Percentiles rank a stretch among this genome's conserved stretches.
Evolutionary conservation across 2,797 vertebrate genomes (phyloP).

Genomic region (Corythornis leucogaster): DNA sequence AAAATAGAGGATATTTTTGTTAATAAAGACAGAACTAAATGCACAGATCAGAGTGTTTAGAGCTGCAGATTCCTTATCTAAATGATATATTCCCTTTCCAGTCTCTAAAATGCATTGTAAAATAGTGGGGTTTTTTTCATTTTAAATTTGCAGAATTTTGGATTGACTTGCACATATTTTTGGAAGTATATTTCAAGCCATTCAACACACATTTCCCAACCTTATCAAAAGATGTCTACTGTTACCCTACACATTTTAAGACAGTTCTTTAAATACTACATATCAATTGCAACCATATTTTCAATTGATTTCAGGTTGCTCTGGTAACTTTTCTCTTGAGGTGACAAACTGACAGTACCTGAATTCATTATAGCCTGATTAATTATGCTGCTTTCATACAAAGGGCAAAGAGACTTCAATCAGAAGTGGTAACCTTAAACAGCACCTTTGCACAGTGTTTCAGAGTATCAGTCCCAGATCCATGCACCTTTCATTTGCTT

Average conservation of each 20-base stretch:
- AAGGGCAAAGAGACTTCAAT: constrained; percentile 56
- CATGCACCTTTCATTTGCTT: neutral
- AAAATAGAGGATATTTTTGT: neutral
- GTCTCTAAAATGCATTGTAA: neutral
- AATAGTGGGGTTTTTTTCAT: neutral
- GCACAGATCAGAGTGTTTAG: neutral
- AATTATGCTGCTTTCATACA: constrained; percentile 68
- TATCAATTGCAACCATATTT: neutral
- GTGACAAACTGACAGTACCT: constrained; percentile 58
- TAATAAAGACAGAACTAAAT: neutral
- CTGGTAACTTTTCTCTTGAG: constrained; percentile 49
- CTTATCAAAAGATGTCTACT: neutral
- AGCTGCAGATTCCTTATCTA: neutral
- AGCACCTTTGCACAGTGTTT: neutral
- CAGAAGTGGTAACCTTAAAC: constrained; percentile 9
- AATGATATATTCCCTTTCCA: neutral
- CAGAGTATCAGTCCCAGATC: neutral
- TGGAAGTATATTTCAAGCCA: neutral
- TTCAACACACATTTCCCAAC: neutral
- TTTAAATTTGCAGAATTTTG: neutral
- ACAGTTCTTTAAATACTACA: constrained; percentile 26
- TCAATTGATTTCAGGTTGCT: constrained; percentile 46
- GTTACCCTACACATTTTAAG: neutral
- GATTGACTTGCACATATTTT: neutral
- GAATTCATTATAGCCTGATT: constrained; percentile 75